A percentile compares a stretch with the other conserved stretches of the same genome.
These are phyloP conservation scores for Drosophila athabasca DNA, from an alignment of 1,140 invertebrate species.

Conservation along the genomic window DNA sequence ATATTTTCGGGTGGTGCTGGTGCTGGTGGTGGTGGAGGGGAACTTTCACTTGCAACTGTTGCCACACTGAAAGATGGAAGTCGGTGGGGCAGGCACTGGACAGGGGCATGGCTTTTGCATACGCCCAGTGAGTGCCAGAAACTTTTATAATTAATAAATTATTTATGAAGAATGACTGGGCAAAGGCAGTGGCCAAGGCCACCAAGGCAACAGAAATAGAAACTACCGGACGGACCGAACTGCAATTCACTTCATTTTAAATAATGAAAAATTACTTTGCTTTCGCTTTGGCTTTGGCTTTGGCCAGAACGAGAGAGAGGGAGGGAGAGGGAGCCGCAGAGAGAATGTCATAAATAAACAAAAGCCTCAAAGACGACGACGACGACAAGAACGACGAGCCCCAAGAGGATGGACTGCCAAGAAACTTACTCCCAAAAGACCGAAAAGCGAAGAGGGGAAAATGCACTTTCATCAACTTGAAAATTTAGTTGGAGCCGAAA, in stretches of 20 bases:
- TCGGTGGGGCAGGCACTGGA: neutral
- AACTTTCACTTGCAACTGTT: constrained; percentile 75
- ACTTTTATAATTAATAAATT: constrained; percentile 82
- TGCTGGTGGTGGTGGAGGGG: constrained; percentile 28
- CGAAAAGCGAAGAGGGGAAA: constrained; percentile 9
- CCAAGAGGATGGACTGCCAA: constrained; percentile 15
- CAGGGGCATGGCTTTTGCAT: constrained; percentile 48
- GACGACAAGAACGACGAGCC: neutral
- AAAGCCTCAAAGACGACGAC: constrained; percentile 21
- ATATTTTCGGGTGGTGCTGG: constrained; percentile 49
- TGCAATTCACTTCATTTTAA: constrained; percentile 80
- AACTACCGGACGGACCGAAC: constrained; percentile 23
- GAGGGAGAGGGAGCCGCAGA: too few species aligned
- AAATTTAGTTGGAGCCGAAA: constrained; percentile 19
- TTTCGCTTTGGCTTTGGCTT: constrained; percentile 55
- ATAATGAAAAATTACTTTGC: constrained; percentile 80
- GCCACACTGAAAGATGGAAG: constrained; percentile 28
- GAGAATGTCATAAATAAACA: constrained; percentile 66
- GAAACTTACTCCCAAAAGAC: neutral
- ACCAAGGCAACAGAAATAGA: constrained; percentile 7
- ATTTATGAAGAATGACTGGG: constrained; percentile 76
- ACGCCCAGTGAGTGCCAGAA: constrained; percentile 63
- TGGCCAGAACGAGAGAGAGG: constrained; percentile 20
- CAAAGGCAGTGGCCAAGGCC: constrained; percentile 47
- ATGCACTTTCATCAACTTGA: constrained; percentile 19